phyloP scores from a whole-genome alignment of 2,113 vertebrate species.

The Saccopteryx leptura region DNA sequence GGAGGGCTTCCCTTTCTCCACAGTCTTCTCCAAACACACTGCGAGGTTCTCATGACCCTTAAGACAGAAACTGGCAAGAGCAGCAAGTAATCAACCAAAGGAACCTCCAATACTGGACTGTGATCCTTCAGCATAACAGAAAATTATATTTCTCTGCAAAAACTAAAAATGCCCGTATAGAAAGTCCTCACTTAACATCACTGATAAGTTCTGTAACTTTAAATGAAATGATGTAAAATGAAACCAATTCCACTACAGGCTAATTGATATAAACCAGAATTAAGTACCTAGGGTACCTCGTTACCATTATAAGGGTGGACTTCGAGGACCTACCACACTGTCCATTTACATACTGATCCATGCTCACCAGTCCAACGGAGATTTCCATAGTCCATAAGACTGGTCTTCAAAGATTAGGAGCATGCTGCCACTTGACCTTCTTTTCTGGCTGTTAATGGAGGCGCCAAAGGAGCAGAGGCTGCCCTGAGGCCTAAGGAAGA shows the following conservation, averaged over 20 bases:
- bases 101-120: background rate
- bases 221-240: background rate
- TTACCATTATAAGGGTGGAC: background rate
- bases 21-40: background rate
- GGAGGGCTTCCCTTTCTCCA: background rate
- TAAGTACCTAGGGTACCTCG: background rate
- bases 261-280: background rate
- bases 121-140: background rate
- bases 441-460: background rate
- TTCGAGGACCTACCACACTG: background rate
- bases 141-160: constrained; percentile 47
- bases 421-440: background rate
- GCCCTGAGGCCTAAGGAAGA: background rate
- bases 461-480: background rate
- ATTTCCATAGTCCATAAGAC: background rate
- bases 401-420: background rate
- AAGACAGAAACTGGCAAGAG: background rate
- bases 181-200: background rate
- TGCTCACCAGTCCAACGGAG: background rate
- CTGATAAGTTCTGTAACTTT: background rate
- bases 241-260: background rate
- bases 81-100: background rate
- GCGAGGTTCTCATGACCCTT: background rate
- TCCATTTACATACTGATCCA: constrained; percentile 4
- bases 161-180: background rate